Percentiles rank a stretch among this genome's conserved stretches.
phyloP scores from a whole-genome alignment of 2,888 invertebrate species.

The Tubiluchus corallicola region DNA sequence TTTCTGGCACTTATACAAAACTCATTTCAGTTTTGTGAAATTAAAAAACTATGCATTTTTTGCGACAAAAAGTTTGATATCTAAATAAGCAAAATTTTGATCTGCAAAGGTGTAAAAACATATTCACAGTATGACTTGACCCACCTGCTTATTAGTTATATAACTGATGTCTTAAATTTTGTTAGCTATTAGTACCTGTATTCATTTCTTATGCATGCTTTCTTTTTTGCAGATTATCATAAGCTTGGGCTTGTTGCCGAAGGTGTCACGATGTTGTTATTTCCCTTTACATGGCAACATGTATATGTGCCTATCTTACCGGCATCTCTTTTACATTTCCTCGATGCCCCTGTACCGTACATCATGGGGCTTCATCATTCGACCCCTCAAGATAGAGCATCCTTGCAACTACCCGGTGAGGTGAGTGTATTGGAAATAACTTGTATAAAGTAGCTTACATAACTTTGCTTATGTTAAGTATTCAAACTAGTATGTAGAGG shows the following conservation, averaged over 20 bases:
- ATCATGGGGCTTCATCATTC: slow-evolving; percentile 66
- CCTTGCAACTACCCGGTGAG: slow-evolving; percentile 17
- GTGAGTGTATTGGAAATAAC: too few species aligned
- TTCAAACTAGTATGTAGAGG: too few species aligned
- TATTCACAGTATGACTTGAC: too few species aligned
- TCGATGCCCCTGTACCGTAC: slow-evolving; percentile 97
- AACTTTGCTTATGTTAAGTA: too few species aligned
- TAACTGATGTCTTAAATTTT: slow-evolving; percentile 4
- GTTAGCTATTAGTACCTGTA: not conserved
- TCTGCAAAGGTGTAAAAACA: too few species aligned
- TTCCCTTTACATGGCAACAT: slow-evolving; percentile 95
- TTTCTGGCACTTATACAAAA: too few species aligned
- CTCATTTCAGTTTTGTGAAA: too few species aligned
- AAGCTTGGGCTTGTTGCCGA: slow-evolving; percentile 91
- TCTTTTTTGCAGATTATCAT: slow-evolving; percentile 54
- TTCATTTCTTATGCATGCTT: slow-evolving; percentile 7
- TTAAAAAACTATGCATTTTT: too few species aligned
- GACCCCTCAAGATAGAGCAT: slow-evolving; percentile 13
- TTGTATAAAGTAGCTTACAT: too few species aligned
- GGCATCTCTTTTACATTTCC: slow-evolving; percentile 53
- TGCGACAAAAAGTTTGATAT: too few species aligned
- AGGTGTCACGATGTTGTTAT: slow-evolving; percentile 64
- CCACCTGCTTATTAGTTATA: not conserved
- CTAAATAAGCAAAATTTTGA: too few species aligned
- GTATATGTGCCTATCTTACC: slow-evolving; percentile 97